These are phyloP conservation scores for Galeruca laticollis DNA, from an alignment of 2,888 invertebrate species.

Conservation along the genomic window DNA sequence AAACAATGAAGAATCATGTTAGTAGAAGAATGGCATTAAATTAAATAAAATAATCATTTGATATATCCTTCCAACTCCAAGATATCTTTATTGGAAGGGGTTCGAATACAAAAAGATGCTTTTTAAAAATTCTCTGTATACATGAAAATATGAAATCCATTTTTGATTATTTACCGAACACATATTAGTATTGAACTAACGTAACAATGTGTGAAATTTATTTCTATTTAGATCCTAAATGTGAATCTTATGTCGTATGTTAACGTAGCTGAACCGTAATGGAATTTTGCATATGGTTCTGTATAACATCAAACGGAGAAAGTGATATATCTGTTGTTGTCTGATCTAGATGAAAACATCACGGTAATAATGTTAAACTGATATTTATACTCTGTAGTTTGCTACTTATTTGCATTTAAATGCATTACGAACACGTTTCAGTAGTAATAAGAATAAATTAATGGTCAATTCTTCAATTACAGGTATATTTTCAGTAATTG, in stretches of 20 bases:
- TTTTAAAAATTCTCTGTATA: too few relatives aligned
- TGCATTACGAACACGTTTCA: neutral
- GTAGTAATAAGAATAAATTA: neutral
- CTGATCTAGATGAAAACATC: conserved; percentile 15
- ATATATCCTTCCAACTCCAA: too few relatives aligned
- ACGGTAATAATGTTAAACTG: neutral
- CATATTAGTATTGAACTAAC: too few relatives aligned
- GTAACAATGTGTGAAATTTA: too few relatives aligned
- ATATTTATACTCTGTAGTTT: neutral
- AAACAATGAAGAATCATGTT: too few relatives aligned
- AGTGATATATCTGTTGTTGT: conserved; percentile 2
- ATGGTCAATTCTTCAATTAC: neutral
- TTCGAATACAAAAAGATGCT: too few relatives aligned
- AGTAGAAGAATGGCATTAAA: too few relatives aligned
- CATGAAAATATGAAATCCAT: too few relatives aligned
- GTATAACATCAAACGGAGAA: neutral
- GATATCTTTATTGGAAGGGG: too few relatives aligned
- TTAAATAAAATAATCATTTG: too few relatives aligned
- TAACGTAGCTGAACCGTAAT: neutral
- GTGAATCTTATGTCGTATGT: neutral
- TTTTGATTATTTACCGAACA: too few relatives aligned
- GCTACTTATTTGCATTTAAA: conserved; percentile 2
- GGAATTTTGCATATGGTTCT: neutral
- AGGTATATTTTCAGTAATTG: neutral
- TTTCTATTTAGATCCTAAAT: neutral